Evolutionary conservation across 2,113 vertebrate species (phyloP).

Genomic region (Zosterops hypoxanthus): DNA sequence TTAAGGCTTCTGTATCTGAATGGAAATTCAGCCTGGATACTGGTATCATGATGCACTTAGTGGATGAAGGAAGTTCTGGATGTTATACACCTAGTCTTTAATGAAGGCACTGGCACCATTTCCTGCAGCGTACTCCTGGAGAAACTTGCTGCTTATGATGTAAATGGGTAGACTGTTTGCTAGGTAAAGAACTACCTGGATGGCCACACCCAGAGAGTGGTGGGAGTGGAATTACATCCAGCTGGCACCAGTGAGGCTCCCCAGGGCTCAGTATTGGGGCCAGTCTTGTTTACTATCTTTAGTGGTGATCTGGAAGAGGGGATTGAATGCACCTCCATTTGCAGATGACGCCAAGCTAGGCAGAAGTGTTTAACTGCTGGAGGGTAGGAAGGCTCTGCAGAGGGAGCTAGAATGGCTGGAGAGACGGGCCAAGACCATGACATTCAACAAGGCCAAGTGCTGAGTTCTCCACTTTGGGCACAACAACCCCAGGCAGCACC

Average conservation of each 20-base stretch:
- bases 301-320: background rate
- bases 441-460: background rate
- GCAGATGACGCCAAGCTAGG: background rate
- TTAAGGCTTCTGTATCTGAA: background rate
- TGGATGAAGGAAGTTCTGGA: background rate
- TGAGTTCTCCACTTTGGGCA: background rate
- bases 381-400: background rate
- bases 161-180: too few species aligned
- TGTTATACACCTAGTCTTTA: background rate
- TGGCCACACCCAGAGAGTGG: background rate
- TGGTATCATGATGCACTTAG: background rate
- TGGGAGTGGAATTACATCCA: background rate
- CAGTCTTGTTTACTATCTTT: background rate
- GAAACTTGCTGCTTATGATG: background rate
- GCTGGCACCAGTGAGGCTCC: background rate
- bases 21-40: background rate
- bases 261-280: background rate
- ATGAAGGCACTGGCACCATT: background rate
- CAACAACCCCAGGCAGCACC: accelerated
- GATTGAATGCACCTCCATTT: background rate
- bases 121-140: background rate
- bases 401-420: background rate
- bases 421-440: background rate
- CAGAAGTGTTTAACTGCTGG: background rate
- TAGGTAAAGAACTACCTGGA: background rate